phyloP scores from a whole-genome alignment of 2,113 vertebrate genomes.

The Hemibagrus wyckioides region DNA sequence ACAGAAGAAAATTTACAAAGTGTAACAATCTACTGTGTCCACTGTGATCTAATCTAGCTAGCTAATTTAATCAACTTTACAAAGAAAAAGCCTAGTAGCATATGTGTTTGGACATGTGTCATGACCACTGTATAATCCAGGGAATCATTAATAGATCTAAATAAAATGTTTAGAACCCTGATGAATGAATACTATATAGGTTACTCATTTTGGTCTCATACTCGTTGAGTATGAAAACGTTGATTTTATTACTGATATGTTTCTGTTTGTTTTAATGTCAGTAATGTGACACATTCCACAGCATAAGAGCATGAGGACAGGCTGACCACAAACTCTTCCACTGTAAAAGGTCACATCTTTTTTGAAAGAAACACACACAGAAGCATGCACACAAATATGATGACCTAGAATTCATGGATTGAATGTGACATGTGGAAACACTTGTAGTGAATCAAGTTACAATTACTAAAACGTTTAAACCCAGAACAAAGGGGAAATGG shows the following conservation, averaged over 20 bases:
- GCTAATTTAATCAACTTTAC: background rate
- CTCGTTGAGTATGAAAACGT: background rate
- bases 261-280: background rate
- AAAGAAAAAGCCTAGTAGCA: background rate
- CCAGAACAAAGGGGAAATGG: background rate
- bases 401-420: slow-evolving; percentile 8
- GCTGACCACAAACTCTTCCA: slow-evolving; percentile 24
- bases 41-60: background rate
- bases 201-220: background rate
- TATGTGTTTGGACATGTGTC: background rate
- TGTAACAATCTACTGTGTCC: background rate
- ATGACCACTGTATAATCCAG: background rate
- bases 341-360: slow-evolving; percentile 30
- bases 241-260: background rate
- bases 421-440: background rate
- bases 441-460: background rate
- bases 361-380: background rate
- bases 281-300: background rate
- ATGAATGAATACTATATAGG: background rate
- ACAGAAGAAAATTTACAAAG: background rate
- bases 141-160: background rate
- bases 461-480: background rate
- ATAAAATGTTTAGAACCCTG: background rate
- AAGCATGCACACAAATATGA: no score
- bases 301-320: background rate